A percentile compares a stretch with the other conserved stretches of the same genome.
Evolutionary conservation across 2,888 invertebrate species (phyloP).

Genomic region (Malacosoma neustria): DNA sequence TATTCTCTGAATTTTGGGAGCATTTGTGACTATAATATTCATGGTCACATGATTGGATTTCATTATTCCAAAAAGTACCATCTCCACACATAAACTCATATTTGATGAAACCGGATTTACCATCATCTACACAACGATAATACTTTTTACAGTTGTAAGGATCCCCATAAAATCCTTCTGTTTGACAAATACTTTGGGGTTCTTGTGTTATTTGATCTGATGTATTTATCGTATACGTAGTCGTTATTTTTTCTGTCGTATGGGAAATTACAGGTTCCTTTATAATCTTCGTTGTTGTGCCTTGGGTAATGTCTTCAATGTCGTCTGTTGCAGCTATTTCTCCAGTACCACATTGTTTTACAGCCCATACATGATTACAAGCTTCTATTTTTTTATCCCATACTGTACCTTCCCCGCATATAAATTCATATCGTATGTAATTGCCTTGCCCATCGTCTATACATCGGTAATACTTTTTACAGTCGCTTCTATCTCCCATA

Average conservation of each 20-base stretch:
- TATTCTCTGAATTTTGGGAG: neutral
- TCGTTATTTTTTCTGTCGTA: neutral
- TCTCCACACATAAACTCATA: constrained; percentile 75
- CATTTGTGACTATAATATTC: constrained; percentile 31
- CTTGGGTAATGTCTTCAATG: constrained; percentile 4
- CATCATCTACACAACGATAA: constrained; percentile 77
- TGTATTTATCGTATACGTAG: neutral
- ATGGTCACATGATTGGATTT: constrained; percentile 72
- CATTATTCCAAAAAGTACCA: constrained; percentile 77
- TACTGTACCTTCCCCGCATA: constrained; percentile 83
- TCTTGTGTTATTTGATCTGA: constrained; percentile 12
- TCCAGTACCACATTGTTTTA: constrained; percentile 39
- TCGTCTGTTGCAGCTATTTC: constrained; percentile 4
- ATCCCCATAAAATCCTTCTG: constrained; percentile 76
- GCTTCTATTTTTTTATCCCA: constrained; percentile 81
- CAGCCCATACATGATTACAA: constrained; percentile 79
- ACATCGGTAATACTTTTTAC: constrained; percentile 86
- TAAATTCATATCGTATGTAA: constrained; percentile 80
- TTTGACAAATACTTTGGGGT: constrained; percentile 44
- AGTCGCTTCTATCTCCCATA: constrained; percentile 79
- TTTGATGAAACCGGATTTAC: constrained; percentile 54
- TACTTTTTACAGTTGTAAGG: constrained; percentile 77
- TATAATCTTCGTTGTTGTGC: neutral
- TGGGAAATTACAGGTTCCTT: too few species aligned
- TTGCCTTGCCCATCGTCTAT: constrained; percentile 76